Evolutionary conservation across 1,140 invertebrate species (phyloP).

Genomic region (Periplaneta americana): DNA sequence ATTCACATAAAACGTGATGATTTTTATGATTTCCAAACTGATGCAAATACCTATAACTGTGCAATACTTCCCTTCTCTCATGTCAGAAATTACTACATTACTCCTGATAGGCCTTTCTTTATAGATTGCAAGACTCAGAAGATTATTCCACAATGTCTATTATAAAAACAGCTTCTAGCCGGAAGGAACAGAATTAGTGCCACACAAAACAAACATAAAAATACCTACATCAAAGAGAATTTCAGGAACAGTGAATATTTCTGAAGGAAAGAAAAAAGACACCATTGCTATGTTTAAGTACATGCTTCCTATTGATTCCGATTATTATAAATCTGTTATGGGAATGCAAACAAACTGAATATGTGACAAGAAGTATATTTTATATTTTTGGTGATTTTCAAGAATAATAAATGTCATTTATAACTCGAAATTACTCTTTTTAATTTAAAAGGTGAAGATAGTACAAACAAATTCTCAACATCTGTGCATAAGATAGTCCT

Average conservation of each 20-base stretch:
- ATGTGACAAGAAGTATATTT: not conserved
- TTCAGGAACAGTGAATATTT: not conserved
- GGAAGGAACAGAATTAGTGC: not conserved
- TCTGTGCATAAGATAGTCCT: not conserved
- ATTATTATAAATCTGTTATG: not conserved
- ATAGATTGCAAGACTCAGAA: not conserved
- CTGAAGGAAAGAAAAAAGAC: not conserved
- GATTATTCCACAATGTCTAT: not conserved
- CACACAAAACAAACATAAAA: not conserved
- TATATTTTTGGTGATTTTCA: too few relatives aligned
- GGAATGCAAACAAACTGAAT: not conserved
- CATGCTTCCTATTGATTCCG: not conserved
- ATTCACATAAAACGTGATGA: too few relatives aligned
- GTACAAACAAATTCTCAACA: too few relatives aligned
- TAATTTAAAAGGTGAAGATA: not conserved
- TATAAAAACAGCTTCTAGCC: not conserved
- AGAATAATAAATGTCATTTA: not conserved
- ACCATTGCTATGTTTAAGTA: not conserved
- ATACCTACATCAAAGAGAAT: not conserved
- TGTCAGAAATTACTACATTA: not conserved
- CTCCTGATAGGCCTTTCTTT: not conserved
- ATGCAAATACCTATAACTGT: not conserved
- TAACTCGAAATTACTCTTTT: not conserved
- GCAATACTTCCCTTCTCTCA: not conserved
- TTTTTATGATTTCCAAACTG: too few relatives aligned